Conservation (phyloP, 92 coral and sea anemone species). For the Epizoanthus fatuus region DNA sequence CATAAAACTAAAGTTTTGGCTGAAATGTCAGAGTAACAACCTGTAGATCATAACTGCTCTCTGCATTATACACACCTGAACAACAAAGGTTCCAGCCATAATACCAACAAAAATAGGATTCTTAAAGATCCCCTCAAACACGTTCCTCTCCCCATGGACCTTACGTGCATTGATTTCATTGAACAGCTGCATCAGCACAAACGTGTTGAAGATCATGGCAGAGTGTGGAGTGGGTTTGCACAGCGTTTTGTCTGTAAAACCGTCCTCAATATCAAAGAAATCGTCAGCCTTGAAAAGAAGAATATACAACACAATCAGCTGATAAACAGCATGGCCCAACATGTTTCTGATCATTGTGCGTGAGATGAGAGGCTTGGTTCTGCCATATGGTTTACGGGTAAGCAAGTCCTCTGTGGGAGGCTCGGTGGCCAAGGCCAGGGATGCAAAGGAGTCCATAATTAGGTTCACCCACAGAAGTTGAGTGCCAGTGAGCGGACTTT, state of each 20-base stretch:
- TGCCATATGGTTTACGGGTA: constrained; percentile 82
- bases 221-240: constrained; percentile 84
- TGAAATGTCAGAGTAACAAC: too few species aligned
- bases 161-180: constrained; percentile 89
- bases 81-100: constrained; percentile 73
- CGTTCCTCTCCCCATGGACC: constrained; percentile 82
- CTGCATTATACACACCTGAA: constrained; percentile 67
- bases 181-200: constrained; percentile 91
- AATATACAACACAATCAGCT: constrained; percentile 75
- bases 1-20: too few species aligned
- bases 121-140: constrained; percentile 79
- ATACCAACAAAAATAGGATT: constrained; percentile 73
- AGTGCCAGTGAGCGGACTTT: constrained; percentile 89
- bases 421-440: constrained; percentile 87
- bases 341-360: constrained; percentile 91
- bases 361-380: constrained; percentile 84
- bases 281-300: constrained; percentile 84
- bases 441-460: constrained; percentile 92
- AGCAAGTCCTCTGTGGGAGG: constrained; percentile 81
- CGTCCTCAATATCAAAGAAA: constrained; percentile 79
- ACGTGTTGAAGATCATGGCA: constrained; percentile 86
- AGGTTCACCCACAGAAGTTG: constrained; percentile 92
- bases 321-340: constrained; percentile 85
- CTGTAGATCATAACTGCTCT: too few species aligned
- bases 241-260: constrained; percentile 66